Base-by-base conservation (phyloP, 2,113 vertebrate genomes). In the Origma solitaria region DNA sequence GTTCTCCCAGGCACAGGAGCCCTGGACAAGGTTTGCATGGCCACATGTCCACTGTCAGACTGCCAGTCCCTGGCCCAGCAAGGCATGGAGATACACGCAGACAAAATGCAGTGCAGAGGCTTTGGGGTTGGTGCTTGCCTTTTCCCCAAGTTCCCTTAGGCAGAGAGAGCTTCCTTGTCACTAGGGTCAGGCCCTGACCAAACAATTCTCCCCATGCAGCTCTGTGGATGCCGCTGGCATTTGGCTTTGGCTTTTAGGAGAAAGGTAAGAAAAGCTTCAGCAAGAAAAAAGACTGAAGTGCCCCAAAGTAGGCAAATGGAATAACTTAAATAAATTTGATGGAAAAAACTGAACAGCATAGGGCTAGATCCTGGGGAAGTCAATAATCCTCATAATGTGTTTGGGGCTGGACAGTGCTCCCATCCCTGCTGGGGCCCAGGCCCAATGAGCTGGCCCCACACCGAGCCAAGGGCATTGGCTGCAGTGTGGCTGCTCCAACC, bases 1-100 rank as follows among this genome's bases (percentile, higher is more conserved):
- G 60, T 73, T 78, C 5, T 25, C 6, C 56, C 44, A 40, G 35
- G n/a, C 2, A 4, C 2, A 54, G 30, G 54, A 95, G 35, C 23
- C 35, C 42, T 18, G 21, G 13, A 35, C 54, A 25, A 24, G 13
- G 9, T 77, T 76, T 65, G 47, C 50, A 27, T 0, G 2, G 51
- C 11, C 38, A 33, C 11, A 4, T 1, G 2, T 19, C 30, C 0
- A 0, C 6, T 27, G 28, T 31, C 0, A 9, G 40, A 19, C 15
- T 24, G 68, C 16, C 54, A 68, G 33, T 7, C 57, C 18, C 35
- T 27, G 49, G 44, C 20, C 40, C 23, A 7, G 42, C 38, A 51
- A 76, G 44, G 38, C 22, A 5, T 2, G 17, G 53, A 72, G 58
- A 33, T 82, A 9, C 35, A 15, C 0, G 1, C 1, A 4, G 49